Evolutionary conservation across 2,888 invertebrate species (phyloP).

Genomic region (Papilio protenor): DNA sequence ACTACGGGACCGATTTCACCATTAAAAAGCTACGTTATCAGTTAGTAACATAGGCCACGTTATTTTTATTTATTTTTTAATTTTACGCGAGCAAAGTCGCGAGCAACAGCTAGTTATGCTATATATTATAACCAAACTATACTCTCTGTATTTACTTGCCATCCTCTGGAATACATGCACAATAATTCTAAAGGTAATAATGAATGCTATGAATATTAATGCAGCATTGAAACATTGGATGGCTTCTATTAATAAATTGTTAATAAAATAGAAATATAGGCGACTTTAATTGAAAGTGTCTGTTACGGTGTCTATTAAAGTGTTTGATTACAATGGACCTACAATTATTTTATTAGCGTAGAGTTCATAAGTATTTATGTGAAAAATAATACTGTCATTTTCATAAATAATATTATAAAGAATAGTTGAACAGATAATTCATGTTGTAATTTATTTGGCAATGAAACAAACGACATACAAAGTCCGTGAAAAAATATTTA

Average conservation of each 20-base stretch:
- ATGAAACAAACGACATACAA: conserved; percentile 1
- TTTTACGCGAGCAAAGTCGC: no score
- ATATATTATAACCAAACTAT: conserved; percentile 23
- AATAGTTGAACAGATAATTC: neutral
- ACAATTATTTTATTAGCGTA: neutral
- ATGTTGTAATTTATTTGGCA: conserved; percentile 12
- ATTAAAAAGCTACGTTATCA: no score
- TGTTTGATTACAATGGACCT: neutral
- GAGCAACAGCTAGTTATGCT: no score
- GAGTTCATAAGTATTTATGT: neutral
- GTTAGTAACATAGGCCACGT: no score
- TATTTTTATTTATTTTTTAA: no score
- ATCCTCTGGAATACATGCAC: conserved; percentile 28
- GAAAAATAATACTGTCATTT: neutral
- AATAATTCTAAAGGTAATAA: conserved; percentile 41
- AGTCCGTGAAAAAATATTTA: conserved; percentile 1
- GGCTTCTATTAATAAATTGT: conserved; percentile 29
- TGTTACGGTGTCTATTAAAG: neutral
- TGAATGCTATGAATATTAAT: conserved; percentile 43
- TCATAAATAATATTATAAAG: neutral
- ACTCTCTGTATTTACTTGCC: conserved; percentile 34
- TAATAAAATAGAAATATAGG: conserved; percentile 20
- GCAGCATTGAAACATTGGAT: conserved; percentile 40
- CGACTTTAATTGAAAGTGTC: conserved; percentile 20
- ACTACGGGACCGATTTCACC: no score